Conservation (phyloP, 1,140 invertebrate genomes). For the Heliothis virescens region DNA sequence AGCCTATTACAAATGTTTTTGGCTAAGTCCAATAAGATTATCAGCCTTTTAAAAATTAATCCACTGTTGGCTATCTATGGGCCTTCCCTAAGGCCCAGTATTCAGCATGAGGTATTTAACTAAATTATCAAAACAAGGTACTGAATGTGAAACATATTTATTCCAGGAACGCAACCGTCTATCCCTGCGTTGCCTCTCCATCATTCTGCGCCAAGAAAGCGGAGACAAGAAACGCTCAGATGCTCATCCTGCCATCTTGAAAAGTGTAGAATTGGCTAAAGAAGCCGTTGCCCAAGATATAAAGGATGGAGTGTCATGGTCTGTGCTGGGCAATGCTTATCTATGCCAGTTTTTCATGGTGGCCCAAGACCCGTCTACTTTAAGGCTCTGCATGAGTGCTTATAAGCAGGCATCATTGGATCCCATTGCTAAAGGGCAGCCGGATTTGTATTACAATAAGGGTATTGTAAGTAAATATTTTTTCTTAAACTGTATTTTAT, state of each 20-base stretch:
- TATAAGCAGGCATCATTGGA: conserved; percentile 94
- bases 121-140: too few species aligned
- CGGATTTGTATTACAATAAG: conserved; percentile 95
- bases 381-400: conserved; percentile 92
- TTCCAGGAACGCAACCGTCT: conserved; percentile 91
- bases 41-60: too few species aligned
- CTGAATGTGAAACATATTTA: not conserved
- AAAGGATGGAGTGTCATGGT: conserved; percentile 94
- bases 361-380: conserved; percentile 90
- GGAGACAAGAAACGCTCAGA: conserved; percentile 84
- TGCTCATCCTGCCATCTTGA: conserved; percentile 88
- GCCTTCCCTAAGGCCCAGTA: too few species aligned
- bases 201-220: conserved; percentile 91
- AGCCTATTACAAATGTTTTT: too few species aligned
- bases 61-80: too few species aligned
- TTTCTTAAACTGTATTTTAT: too few species aligned
- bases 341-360: conserved; percentile 93
- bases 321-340: conserved; percentile 94
- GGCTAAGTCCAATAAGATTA: too few species aligned
- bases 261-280: conserved; percentile 93
- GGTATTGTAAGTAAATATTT: conserved; percentile 89
- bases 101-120: too few species aligned
- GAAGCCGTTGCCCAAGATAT: conserved; percentile 93
- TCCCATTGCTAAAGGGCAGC: conserved; percentile 89
- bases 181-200: conserved; percentile 93